Evolutionary conservation across 2,888 invertebrate species (phyloP).

Genomic region (Bombylius major): DNA sequence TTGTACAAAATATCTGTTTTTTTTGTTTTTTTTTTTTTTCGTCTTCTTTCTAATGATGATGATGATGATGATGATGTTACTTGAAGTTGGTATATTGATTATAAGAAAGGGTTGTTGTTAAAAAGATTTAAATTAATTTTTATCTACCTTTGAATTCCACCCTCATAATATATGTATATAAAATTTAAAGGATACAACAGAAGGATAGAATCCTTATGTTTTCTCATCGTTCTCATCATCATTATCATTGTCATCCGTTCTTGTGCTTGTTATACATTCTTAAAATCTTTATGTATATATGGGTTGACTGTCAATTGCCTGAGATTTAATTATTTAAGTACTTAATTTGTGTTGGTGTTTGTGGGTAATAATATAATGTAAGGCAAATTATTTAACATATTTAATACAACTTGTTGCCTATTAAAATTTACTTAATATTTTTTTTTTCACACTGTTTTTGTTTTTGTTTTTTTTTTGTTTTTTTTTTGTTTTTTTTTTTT

Average conservation of each 20-base stretch:
- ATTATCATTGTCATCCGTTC: not conserved
- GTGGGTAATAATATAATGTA: too few relatives aligned
- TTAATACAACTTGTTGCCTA: too few relatives aligned
- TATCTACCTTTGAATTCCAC: not conserved
- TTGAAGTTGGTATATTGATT: not conserved
- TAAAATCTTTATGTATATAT: not conserved
- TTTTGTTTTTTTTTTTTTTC: too few relatives aligned
- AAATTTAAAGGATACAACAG: too few relatives aligned
- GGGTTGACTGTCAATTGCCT: not conserved
- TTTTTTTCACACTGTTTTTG: too few relatives aligned
- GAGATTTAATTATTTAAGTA: slow-evolving; percentile 8
- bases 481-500: too few relatives aligned
- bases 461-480: too few relatives aligned
- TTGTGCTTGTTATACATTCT: not conserved
- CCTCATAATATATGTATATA: not conserved
- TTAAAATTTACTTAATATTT: too few relatives aligned
- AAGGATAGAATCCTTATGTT: too few relatives aligned
- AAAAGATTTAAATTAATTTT: not conserved
- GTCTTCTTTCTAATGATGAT: not conserved
- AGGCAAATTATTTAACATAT: too few relatives aligned
- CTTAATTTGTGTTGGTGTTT: slow-evolving; percentile 1
- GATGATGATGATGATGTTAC: not conserved
- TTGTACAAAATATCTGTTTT: too few relatives aligned
- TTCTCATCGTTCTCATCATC: too few relatives aligned
- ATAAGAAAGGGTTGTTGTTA: not conserved